These are phyloP conservation scores for Tachyglossus aculeatus DNA, from an alignment of 2,797 vertebrate species.

Conservation along the genomic window DNA sequence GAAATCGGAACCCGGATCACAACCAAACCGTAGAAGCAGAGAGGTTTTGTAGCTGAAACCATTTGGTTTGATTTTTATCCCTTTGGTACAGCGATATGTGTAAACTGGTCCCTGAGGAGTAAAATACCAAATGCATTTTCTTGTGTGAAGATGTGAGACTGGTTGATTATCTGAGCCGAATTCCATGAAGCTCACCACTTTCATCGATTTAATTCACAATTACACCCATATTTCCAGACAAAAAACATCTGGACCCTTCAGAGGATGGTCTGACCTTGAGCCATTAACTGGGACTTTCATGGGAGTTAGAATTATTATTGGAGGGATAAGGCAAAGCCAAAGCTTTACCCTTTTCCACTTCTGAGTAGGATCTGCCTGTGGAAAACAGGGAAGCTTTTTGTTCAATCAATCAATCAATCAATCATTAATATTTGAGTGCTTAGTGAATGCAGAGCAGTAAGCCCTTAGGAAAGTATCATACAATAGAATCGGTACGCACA, in stretches of 20 bases:
- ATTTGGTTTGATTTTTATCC: slow-evolving; percentile 14
- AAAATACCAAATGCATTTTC: slow-evolving; percentile 44
- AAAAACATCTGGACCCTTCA: not conserved
- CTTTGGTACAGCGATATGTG: slow-evolving; percentile 25
- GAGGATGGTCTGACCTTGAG: not conserved
- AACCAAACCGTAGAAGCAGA: slow-evolving; percentile 45
- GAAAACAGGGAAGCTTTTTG: no score
- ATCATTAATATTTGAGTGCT: no score
- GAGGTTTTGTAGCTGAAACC: slow-evolving; percentile 39
- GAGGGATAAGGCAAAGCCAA: no score
- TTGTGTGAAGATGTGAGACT: slow-evolving; percentile 11
- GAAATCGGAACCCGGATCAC: slow-evolving; percentile 40
- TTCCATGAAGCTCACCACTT: not conserved
- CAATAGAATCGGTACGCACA: no score
- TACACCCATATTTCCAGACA: not conserved
- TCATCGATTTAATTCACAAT: slow-evolving; percentile 7
- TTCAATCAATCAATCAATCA: no score
- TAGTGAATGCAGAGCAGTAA: no score
- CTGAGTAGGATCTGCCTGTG: no score
- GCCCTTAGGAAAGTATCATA: no score
- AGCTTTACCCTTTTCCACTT: no score
- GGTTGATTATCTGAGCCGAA: slow-evolving; percentile 16
- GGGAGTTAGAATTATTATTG: not conserved
- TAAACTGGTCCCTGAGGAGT: slow-evolving; percentile 11
- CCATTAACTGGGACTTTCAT: not conserved